Percentiles rank a stretch among this genome's conserved stretches.
Conservation (phyloP, 2,797 vertebrate genomes). For the Dipus sagitta region DNA sequence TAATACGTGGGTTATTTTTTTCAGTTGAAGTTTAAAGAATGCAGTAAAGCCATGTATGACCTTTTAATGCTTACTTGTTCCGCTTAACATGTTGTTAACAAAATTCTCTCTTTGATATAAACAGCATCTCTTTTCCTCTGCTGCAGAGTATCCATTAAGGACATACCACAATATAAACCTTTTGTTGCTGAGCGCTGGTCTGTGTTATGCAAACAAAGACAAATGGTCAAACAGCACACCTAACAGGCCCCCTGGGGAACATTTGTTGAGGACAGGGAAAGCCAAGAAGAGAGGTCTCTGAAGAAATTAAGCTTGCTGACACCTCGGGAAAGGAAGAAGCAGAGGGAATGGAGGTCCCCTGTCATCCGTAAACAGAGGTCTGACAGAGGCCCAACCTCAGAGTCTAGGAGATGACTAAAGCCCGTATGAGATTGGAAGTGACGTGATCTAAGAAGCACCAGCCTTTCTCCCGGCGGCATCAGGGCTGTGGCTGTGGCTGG, state of each 20-base stretch:
- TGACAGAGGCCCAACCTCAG: background rate
- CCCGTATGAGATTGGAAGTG: background rate
- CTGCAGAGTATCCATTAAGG: background rate
- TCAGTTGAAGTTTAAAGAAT: background rate
- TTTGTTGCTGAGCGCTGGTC: background rate
- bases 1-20: background rate
- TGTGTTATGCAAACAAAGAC: background rate
- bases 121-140: background rate
- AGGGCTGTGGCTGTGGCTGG: too few relatives aligned
- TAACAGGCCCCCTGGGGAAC: background rate
- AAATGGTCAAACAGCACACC: background rate
- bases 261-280: background rate
- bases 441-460: background rate
- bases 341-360: accelerated
- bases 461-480: background rate
- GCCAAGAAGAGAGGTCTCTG: background rate
- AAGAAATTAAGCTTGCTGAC: background rate
- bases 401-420: background rate
- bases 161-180: background rate
- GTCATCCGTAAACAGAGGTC: background rate
- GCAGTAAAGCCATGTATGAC: background rate
- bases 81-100: background rate
- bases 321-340: background rate
- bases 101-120: background rate
- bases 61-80: background rate